A percentile compares a stretch with the other conserved stretches of the same genome.
Evolutionary conservation across 1,140 invertebrate genomes (phyloP).

Genomic region (Drosophila eugracilis): DNA sequence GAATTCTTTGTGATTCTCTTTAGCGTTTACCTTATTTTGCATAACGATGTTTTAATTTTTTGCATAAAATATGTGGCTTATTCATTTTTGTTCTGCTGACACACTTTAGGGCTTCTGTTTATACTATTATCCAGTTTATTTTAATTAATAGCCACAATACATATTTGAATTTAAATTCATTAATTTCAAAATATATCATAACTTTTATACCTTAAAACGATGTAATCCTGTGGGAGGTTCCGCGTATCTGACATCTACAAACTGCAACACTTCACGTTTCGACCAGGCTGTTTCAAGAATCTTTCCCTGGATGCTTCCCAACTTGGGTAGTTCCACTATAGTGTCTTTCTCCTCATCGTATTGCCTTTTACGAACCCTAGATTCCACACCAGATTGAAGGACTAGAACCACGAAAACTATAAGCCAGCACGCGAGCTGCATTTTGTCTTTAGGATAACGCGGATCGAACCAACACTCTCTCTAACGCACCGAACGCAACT

Average conservation of each 20-base stretch:
- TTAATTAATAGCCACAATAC: neutral
- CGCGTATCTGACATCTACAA: slow-evolving; percentile 80
- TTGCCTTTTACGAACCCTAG: slow-evolving; percentile 33
- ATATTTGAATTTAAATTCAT: neutral
- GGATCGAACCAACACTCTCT: slow-evolving; percentile 43
- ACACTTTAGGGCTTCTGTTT: neutral
- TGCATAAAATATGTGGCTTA: neutral
- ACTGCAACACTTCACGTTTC: slow-evolving; percentile 74
- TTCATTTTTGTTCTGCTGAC: slow-evolving; percentile 1
- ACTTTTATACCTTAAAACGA: slow-evolving; percentile 75
- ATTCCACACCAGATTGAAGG: slow-evolving; percentile 13
- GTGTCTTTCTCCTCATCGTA: slow-evolving; percentile 78
- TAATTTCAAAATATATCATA: no score
- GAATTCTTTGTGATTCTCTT: slow-evolving; percentile 27
- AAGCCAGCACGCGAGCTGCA: slow-evolving; percentile 26
- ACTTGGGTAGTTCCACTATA: slow-evolving; percentile 70
- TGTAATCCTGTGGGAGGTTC: slow-evolving; percentile 76
- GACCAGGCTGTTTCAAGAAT: slow-evolving; percentile 77
- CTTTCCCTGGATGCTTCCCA: slow-evolving; percentile 77
- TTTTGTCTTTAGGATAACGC: slow-evolving; percentile 12
- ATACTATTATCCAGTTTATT: neutral
- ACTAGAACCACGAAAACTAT: neutral
- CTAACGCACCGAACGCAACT: slow-evolving; percentile 61
- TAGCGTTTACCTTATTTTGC: slow-evolving; percentile 13
- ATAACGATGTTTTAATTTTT: slow-evolving; percentile 17